Evolutionary conservation across 1,140 invertebrate genomes (phyloP), one percentile per base, ranked within the genome.

Genomic region (Leptoteleia sp.): DNA sequence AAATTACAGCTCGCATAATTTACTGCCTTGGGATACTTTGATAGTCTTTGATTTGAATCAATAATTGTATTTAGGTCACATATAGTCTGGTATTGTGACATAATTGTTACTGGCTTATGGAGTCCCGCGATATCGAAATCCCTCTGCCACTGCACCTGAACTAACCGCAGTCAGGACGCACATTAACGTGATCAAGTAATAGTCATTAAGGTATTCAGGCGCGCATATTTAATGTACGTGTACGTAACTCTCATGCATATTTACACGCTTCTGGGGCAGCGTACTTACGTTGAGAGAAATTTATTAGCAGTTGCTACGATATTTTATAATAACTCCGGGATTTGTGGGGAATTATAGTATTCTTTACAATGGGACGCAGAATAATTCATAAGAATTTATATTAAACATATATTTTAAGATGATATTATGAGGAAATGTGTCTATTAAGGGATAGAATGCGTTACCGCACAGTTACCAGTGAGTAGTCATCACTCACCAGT

Each of bases 51-150:
- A 62, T 62, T 62, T 17, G 33, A 72, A 62, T 62, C 57, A 42
- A 72, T 72, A 62, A 15, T 62, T 47, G 48, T 38, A 62, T 62
- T 62, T 47, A 25, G 48, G 68, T 62, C 57, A 55, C 45, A 25
- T 31, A 15, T 43, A 45, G 42, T 1, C 38, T 6, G 47, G 19
- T 52, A 61, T 37, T 54, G 47, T 37, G 31, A 71, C 47, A 65
- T 29, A 65, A 65, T 48, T 65, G 52, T 31, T 29, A 40, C 19
- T 61, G 8, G 48, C 45, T 59, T 50, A 31, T 40, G 25, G 50
- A 52, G 45, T 37, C 22, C 35, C 25, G 35, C 33, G 52, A 22
- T 70, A 70, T 61, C 67, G 35, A n/a, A 50, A 59, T 59, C 15
- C 50, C 33, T 33, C n/a, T 29, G 37, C 13, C 37, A 37, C 27